Base-by-base conservation (phyloP, 2,113 vertebrate genomes). In the Rhinogobius similis region DNA sequence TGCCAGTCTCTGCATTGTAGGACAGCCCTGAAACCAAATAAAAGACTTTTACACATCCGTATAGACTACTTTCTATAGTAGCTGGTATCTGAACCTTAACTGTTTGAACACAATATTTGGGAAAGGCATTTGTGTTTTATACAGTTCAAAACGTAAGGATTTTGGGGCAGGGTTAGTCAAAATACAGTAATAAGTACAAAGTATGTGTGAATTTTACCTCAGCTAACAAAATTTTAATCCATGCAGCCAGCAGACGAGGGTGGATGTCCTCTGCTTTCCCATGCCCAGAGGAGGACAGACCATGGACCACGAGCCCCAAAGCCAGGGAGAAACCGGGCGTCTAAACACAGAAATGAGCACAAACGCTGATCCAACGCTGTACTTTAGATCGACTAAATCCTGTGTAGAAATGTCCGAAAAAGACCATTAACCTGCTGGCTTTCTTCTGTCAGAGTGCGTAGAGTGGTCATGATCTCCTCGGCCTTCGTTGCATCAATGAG, bases 1-100 rank as follows among this genome's bases (percentile, higher is more conserved):
- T 59, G 97, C 95, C 82, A 99, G 91, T n/a, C 96, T 93, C 69
- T 98, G 95, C 96, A 98, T 97, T 13, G 97, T 99, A 21, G 97
- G 94, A 87, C 95, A 93, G 1, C 94, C 94, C 98, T 99, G 78
- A 52, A 77, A 84, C 36, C 82, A 18, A 79, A 27, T 63, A 21
- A 10, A 61, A 18, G 6, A 27, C 5, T 7, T 59, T 62, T 38
- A 58, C 6, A 50, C 46, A 27, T 29, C 9, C 18, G 20, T 20
- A 58, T 29, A 38, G 21, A 11, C 7, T 10, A 11, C 10, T 21
- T 7, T 16, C n/a, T n/a, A 38, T 11, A 38, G 20, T 53, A 24
- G 5, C 12, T 24, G 24, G n/a, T 53, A 24, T 12, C 11, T 24
- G 8, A 10, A 50, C 6, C 14, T 46, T 21, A 10, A n/a, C 12